Percentiles rank a stretch among this genome's conserved stretches.
phyloP scores from a whole-genome alignment of 2,888 invertebrate genomes.

The Chalcis sispes region DNA sequence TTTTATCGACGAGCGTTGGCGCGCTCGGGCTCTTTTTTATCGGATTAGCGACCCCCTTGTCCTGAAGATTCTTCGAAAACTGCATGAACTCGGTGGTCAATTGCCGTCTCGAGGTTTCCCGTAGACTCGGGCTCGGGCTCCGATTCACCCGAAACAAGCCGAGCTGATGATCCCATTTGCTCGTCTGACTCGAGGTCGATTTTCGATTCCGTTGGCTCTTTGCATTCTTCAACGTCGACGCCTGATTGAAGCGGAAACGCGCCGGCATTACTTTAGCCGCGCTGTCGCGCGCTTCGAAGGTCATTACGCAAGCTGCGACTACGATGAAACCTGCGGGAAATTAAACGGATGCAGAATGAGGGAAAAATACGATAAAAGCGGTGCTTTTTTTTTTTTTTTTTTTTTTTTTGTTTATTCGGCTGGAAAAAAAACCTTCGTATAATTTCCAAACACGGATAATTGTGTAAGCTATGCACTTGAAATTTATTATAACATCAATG shows the following conservation, averaged over 20 bases:
- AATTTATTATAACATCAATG: too few species aligned
- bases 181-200: slow-evolving; percentile 77
- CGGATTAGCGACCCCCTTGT: slow-evolving; percentile 67
- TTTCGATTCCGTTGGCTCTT: slow-evolving; percentile 74
- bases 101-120: slow-evolving; percentile 68
- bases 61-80: slow-evolving; percentile 71
- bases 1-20: slow-evolving; percentile 78
- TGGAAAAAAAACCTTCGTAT: too few species aligned
- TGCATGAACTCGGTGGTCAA: slow-evolving; percentile 73
- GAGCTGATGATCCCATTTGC: slow-evolving; percentile 82
- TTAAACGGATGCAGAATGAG: too few species aligned
- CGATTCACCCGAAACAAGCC: slow-evolving; percentile 80
- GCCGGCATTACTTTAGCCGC: slow-evolving; percentile 94
- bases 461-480: too few species aligned
- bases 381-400: too few species aligned
- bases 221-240: slow-evolving; percentile 62
- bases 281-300: slow-evolving; percentile 97
- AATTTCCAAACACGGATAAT: too few species aligned
- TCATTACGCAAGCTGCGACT: slow-evolving; percentile 98
- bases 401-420: too few species aligned
- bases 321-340: slow-evolving; percentile 88
- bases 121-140: slow-evolving; percentile 78
- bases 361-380: too few species aligned
- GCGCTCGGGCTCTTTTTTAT: slow-evolving; percentile 80
- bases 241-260: slow-evolving; percentile 76